Base-by-base conservation (phyloP, 1,140 invertebrate species). In the Neodiprion lecontei region DNA sequence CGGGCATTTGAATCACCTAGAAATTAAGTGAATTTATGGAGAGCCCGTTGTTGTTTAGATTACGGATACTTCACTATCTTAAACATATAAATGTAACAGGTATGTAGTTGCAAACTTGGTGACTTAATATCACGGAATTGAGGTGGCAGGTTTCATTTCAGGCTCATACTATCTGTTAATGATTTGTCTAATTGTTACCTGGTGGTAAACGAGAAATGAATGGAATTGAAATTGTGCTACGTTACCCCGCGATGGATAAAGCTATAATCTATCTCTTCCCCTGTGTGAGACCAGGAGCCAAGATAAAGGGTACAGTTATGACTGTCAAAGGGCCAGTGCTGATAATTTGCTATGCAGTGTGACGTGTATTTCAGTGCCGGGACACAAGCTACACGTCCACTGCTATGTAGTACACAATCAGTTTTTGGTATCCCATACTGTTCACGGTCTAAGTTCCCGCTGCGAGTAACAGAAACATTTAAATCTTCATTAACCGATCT, bases 231-330 rank as follows among this genome's bases (percentile, higher is more conserved):
- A 40, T 40, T 40, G 28, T 67, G 28, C 69, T 50, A 40, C 28
- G 5, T 76, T 76, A 78, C 77, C 17, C 75, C 77, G 50, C 83
- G 75, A 28, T 79, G 74, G 12, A 74, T 14, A 5, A 87, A 74
- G 61, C 86, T 85, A 49, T 91, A 89, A 76, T 91, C 88, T 1
- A 93, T 83, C 80, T 92, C 91, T 82, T 91, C 90, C 0, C 89
- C 90, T 1, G 86, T 89, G 72, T 92, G 89, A 73, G 90, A 88
- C 92, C 92, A 93, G 0, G 84, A 83, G 4, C 76, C 84, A 67
- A 88, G 82, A 48, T 75, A 80, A 10, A 89, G 78, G 1, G 79
- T 82, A 76, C 88, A 89, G 11, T 81, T 81, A 72, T 88, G 87
- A 23, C 76, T 82, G 50, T 88, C 88, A 50, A 85, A 89, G 7